Percentiles rank a stretch among this genome's conserved stretches.
Conservation (phyloP, 2,113 vertebrate genomes). For the Chascanopsetta lugubris region DNA sequence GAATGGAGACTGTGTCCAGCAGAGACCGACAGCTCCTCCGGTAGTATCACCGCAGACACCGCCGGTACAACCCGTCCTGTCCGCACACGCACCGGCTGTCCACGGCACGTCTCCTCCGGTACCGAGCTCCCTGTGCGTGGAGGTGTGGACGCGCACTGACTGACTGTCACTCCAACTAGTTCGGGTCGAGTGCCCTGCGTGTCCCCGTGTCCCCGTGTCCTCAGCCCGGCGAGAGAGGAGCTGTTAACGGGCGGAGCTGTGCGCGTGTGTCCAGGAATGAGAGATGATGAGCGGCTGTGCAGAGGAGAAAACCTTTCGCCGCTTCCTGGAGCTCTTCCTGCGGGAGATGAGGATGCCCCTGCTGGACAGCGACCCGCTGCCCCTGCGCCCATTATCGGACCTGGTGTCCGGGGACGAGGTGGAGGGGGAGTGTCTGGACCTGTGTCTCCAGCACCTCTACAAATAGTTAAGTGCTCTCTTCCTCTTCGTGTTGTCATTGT, state of each 20-base stretch:
- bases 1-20: constrained; percentile 68
- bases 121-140: constrained; percentile 37
- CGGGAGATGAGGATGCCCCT: constrained; percentile 94
- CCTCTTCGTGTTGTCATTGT: neutral
- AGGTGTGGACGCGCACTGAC: constrained; percentile 36
- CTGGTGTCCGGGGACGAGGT: constrained; percentile 91
- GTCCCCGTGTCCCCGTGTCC: constrained; percentile 43
- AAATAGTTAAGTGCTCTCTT: constrained; percentile 94
- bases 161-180: constrained; percentile 30
- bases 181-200: constrained; percentile 32
- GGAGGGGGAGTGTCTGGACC: constrained; percentile 95
- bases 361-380: constrained; percentile 87
- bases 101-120: constrained; percentile 40
- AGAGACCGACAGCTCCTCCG: constrained; percentile 61
- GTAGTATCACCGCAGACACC: constrained; percentile 25
- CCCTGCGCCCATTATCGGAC: constrained; percentile 87
- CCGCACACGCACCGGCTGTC: constrained; percentile 25
- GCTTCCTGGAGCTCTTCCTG: constrained; percentile 95
- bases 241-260: constrained; percentile 62
- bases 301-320: constrained; percentile 97
- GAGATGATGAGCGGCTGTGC: constrained; percentile 92
- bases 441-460: constrained; percentile 98
- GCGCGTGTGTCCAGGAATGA: constrained; percentile 86
- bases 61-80: constrained; percentile 21
- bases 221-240: constrained; percentile 39